phyloP scores from a whole-genome alignment of 2,888 invertebrate genomes.

The Chromoteleia sp. region DNA sequence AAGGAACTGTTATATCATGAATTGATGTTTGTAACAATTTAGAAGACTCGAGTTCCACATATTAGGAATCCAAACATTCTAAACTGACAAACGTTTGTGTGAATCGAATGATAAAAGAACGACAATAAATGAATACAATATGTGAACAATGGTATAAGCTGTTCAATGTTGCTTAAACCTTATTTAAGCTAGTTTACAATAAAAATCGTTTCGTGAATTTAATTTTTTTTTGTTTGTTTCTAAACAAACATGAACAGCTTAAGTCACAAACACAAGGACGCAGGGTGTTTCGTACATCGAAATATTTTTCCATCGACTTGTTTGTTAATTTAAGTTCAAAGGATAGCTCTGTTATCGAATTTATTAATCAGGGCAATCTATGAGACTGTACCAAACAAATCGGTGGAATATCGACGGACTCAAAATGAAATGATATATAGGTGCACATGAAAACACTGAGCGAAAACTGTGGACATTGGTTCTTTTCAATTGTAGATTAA shows the following conservation, averaged over 20 bases:
- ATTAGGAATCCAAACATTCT: constrained; percentile 8
- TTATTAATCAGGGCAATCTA: neutral
- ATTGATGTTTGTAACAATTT: constrained; percentile 23
- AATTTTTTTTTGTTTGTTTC: neutral
- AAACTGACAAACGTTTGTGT: constrained; percentile 41
- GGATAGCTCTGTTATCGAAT: neutral
- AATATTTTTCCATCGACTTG: constrained; percentile 22
- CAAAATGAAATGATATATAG: constrained; percentile 38
- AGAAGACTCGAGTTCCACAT: neutral
- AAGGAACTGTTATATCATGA: constrained; percentile 35
- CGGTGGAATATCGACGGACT: constrained; percentile 28
- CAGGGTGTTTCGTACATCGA: constrained; percentile 65
- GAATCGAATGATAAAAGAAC: constrained; percentile 46
- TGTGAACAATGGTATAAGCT: constrained; percentile 68
- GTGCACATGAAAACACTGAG: constrained; percentile 47
- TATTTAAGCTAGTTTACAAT: neutral
- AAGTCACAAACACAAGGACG: constrained; percentile 74
- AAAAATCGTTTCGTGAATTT: neutral
- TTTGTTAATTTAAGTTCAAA: constrained; percentile 9
- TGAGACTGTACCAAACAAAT: constrained; percentile 13
- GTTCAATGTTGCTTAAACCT: constrained; percentile 49
- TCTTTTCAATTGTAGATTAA: constrained; percentile 37
- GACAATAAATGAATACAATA: constrained; percentile 53
- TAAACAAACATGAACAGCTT: constrained; percentile 66
- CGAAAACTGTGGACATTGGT: constrained; percentile 43